Conservation (phyloP, 2,113 vertebrate genomes). For the Struthio camelus region DNA sequence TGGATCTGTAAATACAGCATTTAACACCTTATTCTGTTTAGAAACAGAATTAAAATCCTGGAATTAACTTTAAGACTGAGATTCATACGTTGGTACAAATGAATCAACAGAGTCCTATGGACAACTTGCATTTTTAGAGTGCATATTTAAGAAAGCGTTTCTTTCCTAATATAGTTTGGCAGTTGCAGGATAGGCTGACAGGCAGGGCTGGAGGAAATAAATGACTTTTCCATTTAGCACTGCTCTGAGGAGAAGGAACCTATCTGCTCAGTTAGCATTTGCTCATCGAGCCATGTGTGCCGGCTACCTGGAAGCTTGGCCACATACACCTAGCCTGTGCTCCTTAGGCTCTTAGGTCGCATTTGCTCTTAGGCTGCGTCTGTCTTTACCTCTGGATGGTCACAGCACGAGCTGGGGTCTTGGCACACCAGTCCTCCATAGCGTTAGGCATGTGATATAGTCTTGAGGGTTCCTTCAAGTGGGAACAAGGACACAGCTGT, state of each 20-base stretch:
- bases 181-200: not conserved
- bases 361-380: not conserved
- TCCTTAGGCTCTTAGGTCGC: not conserved
- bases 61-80: not conserved
- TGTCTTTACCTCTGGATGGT: not conserved
- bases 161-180: not conserved
- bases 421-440: not conserved
- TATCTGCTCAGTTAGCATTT: not conserved
- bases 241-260: not conserved
- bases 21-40: not conserved
- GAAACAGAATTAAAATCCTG: not conserved
- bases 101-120: not conserved
- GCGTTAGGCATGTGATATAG: not conserved
- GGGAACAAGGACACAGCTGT: not conserved
- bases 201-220: not conserved
- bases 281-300: not conserved
- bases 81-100: not conserved
- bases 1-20: not conserved
- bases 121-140: not conserved
- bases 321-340: accelerated
- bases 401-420: not conserved
- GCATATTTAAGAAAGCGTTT: not conserved
- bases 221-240: not conserved
- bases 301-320: not conserved
- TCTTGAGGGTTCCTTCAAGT: not conserved